A percentile compares a stretch with the other conserved stretches of the same genome.
Evolutionary conservation across 2,113 vertebrate genomes (phyloP).

Genomic region (Sinocyclocheilus rhinocerous): DNA sequence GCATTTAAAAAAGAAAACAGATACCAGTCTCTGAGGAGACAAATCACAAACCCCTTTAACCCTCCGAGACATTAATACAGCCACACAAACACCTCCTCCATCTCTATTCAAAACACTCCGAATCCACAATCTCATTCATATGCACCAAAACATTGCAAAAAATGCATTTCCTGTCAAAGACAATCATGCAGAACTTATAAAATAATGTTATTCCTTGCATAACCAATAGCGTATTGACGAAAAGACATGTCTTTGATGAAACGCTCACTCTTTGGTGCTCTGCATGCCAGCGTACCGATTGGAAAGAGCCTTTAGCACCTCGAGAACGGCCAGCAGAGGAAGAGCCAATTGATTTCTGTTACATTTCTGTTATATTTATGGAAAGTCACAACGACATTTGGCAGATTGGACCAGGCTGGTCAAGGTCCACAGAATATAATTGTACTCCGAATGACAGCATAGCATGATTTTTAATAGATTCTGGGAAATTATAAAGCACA

Average conservation of each 20-base stretch:
- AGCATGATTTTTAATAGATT: not conserved
- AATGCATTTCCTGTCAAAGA: not conserved
- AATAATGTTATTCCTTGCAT: not conserved
- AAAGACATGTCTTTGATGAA: not conserved
- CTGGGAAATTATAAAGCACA: constrained; percentile 32
- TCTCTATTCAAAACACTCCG: not conserved
- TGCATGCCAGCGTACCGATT: not conserved
- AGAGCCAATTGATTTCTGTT: not conserved
- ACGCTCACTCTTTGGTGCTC: not conserved
- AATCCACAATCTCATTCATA: not conserved
- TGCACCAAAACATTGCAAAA: not conserved
- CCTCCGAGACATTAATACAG: not conserved
- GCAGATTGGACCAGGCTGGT: not conserved
- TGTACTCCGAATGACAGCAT: not conserved
- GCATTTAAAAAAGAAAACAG: not conserved
- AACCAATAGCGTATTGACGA: not conserved
- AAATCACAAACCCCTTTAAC: constrained; percentile 12
- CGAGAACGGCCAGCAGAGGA: not conserved
- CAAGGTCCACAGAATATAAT: not conserved
- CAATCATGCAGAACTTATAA: not conserved
- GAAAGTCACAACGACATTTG: constrained; percentile 8
- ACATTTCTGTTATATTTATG: not conserved
- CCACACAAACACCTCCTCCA: no score
- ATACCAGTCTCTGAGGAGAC: not conserved
- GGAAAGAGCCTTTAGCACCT: not conserved